Evolutionary conservation across 2,113 vertebrate species (phyloP).

Genomic region (Cettia cetti): DNA sequence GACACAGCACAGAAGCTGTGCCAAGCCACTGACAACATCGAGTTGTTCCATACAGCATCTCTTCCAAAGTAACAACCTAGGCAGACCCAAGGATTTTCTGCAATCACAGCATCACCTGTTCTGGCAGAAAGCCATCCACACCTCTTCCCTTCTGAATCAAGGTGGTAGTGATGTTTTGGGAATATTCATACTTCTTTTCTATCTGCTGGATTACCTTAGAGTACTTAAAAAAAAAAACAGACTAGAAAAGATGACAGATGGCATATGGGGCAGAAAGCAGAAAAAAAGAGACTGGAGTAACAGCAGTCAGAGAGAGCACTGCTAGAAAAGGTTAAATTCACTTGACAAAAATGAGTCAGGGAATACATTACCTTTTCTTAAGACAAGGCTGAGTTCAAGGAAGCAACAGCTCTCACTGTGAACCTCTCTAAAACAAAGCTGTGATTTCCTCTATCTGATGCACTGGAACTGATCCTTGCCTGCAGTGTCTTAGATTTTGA

Average conservation of each 20-base stretch:
- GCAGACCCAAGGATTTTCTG: neutral
- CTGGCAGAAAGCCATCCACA: neutral
- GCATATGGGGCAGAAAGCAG: neutral
- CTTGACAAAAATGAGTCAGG: neutral
- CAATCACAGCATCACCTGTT: neutral
- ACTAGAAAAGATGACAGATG: slow-evolving; percentile 16
- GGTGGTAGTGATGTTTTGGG: neutral
- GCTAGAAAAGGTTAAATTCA: neutral
- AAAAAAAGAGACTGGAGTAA: neutral
- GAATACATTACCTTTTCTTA: neutral
- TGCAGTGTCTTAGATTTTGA: neutral
- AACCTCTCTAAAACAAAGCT: neutral
- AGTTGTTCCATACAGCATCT: neutral
- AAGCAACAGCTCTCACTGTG: neutral
- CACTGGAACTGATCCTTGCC: neutral
- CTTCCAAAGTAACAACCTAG: neutral
- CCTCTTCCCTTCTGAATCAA: neutral
- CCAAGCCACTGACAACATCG: accelerated
- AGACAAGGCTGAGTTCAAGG: neutral
- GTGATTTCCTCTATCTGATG: neutral
- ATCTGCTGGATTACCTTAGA: neutral
- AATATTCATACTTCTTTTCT: neutral
- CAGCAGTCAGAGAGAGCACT: neutral
- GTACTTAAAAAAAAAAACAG: slow-evolving; percentile 9
- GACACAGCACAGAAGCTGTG: neutral